Conservation (phyloP, 2,113 vertebrate species). For the Chunga burmeisteri region DNA sequence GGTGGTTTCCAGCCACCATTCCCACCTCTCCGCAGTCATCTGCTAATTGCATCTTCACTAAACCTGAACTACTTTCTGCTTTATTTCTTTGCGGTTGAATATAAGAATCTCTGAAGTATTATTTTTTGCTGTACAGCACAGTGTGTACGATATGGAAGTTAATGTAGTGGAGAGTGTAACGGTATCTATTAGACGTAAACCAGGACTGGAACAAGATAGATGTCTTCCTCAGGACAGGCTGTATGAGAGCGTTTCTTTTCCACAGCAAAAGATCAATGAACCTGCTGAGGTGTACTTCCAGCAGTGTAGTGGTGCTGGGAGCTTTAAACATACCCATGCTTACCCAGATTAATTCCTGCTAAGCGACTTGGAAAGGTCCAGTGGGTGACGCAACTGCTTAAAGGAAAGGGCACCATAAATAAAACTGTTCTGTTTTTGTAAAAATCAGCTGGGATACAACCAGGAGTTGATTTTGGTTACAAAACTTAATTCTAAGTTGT, state of each 20-base stretch:
- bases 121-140: background rate
- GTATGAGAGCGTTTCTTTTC: background rate
- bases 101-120: background rate
- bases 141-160: background rate
- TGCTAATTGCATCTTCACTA: background rate
- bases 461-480: conserved; percentile 20
- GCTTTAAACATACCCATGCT: background rate
- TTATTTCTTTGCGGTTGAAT: background rate
- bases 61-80: background rate
- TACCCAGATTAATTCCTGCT: background rate
- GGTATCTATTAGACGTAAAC: background rate
- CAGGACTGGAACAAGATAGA: background rate
- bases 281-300: background rate
- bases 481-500: conserved; percentile 37
- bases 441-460: background rate
- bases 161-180: fast-evolving
- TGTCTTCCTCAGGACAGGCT: background rate
- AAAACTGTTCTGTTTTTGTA: background rate
- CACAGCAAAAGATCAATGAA: background rate
- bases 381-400: conserved; percentile 44
- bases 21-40: background rate
- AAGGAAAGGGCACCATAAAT: background rate
- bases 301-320: background rate
- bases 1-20: background rate
- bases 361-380: conserved; percentile 20